Evolutionary conservation across 2,113 vertebrate genomes (phyloP), one percentile per base, ranked within the genome.

Genomic region (Amia ocellicauda): DNA sequence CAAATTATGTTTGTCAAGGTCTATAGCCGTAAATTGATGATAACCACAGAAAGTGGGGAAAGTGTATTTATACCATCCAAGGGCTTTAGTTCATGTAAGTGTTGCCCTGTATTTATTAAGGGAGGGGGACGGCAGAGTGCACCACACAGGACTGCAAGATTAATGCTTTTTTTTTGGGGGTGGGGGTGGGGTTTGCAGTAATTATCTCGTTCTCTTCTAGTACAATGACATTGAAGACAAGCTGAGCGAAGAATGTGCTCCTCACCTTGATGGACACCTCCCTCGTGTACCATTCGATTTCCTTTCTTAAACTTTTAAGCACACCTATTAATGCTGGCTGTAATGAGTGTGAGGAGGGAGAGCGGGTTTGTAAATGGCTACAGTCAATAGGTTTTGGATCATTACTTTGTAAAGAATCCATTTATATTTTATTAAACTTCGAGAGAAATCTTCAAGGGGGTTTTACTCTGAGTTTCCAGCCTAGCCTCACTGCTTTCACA

Each of bases 11-110:
- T 90, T 89, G 83, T 88, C 85, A 87, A 86, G 85, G 89, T 86
- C 88, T 85, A 80, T 79, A 86, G 88, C 86, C 84, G 86, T 89
- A 90, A 92, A 89, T 90, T 90, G 90, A 91, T 83, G 80, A 81
- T 90, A 90, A 85, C 86, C 85, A 78, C 84, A 89, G 87, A 85
- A 85, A 84, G 78, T 84, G 84, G 36, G 19, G 7, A 20, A 82
- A 84, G 82, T 51, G 71, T 85, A 84, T 81, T 91, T 83, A 76
- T 83, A 74, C 85, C 83, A 75, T 80, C 90, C 83, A 86, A 88
- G 88, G 85, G 88, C 86, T 87, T 79, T 77, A 73, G 73, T 83
- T 31, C 13, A 31, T 43, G 43, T 20, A 1, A 23, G 14, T 40
- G 26, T 17, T 47, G 16, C 51, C 8, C 51, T 11, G 24, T 53